A percentile compares a stretch with the other conserved stretches of the same genome.
Evolutionary conservation across 2,888 invertebrate genomes (phyloP).

Genomic region (Hemicrepidius hirtus): DNA sequence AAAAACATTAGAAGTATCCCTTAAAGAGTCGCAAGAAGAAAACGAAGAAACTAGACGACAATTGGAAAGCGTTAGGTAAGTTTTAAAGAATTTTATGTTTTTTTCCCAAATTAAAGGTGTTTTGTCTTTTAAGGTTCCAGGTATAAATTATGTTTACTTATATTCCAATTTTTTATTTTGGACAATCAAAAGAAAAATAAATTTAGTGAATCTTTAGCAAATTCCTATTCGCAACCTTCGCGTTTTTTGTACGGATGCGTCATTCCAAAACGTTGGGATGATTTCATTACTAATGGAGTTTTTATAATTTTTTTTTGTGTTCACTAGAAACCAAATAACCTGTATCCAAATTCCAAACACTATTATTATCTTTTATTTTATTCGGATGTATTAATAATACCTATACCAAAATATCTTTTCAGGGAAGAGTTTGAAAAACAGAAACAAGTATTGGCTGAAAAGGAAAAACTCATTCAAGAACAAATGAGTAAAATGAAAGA

Average conservation of each 20-base stretch:
- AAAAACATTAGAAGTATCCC: conserved; percentile 3
- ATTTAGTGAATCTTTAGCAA: neutral
- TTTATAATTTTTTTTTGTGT: neutral
- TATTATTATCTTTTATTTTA: neutral
- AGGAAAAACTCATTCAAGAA: conserved; percentile 16
- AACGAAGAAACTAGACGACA: too few relatives aligned
- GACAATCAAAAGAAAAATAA: too few relatives aligned
- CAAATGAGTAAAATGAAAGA: conserved; percentile 13
- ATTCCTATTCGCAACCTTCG: conserved; percentile 14
- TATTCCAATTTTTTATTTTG: neutral
- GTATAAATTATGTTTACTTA: neutral
- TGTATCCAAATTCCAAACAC: neutral
- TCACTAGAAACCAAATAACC: neutral
- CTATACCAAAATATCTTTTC: neutral
- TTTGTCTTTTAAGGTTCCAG: too few relatives aligned
- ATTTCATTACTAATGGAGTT: conserved; percentile 22
- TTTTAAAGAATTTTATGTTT: too few relatives aligned
- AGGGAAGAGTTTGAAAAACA: neutral
- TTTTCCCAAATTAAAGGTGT: too few relatives aligned
- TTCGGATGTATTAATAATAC: too few relatives aligned
- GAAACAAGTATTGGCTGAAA: neutral
- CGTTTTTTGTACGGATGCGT: conserved; percentile 12
- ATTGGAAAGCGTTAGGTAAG: too few relatives aligned
- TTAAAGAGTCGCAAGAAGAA: neutral
- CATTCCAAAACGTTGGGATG: conserved; percentile 13